These are phyloP conservation scores for Esox niger DNA, from an alignment of 2,113 vertebrate species.

Conservation along the genomic window DNA sequence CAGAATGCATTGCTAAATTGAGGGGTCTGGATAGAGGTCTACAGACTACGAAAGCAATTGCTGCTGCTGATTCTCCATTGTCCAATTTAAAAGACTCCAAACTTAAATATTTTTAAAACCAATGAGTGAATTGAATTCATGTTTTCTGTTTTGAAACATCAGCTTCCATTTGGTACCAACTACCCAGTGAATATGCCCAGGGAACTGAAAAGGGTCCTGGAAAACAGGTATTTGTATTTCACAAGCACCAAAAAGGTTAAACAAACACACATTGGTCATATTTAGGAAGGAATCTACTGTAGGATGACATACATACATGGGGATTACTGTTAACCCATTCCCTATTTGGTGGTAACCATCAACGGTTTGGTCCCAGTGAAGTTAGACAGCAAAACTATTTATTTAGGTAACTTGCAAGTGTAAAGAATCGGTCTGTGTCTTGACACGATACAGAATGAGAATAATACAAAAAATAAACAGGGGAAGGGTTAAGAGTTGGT, in stretches of 20 bases:
- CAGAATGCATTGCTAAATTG: too few species aligned
- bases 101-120: too few species aligned
- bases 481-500: slow-evolving; percentile 48
- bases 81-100: too few species aligned
- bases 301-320: slow-evolving; percentile 27
- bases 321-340: slow-evolving; percentile 52
- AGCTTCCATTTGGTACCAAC: not conserved
- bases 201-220: not conserved
- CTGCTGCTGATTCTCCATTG: too few species aligned
- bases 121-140: too few species aligned
- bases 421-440: not conserved
- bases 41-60: too few species aligned
- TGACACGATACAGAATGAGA: not conserved
- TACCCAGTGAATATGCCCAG: not conserved
- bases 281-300: not conserved
- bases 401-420: not conserved
- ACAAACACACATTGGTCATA: not conserved
- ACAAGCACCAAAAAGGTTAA: not conserved
- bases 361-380: slow-evolving; percentile 1
- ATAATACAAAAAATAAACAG: slow-evolving; percentile 26
- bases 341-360: slow-evolving; percentile 26
- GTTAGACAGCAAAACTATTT: not conserved
- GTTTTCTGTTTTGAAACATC: not conserved
- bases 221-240: not conserved
- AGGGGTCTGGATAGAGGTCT: too few species aligned